phyloP scores from a whole-genome alignment of 2,888 invertebrate species.

The Hyalella azteca region DNA sequence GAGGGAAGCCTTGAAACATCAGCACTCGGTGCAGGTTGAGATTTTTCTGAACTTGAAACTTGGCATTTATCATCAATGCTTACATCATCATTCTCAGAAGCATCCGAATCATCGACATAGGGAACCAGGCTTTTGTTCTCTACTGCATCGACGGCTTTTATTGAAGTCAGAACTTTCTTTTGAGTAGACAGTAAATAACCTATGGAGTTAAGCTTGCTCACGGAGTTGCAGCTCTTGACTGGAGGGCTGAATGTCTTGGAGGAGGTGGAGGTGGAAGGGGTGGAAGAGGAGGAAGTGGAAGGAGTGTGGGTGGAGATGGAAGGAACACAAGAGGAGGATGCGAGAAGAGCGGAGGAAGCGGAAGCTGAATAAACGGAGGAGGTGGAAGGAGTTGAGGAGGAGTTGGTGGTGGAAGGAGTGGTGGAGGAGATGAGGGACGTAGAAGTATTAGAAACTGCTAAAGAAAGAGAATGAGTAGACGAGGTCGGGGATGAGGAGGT shows the following conservation, averaged over 20 bases:
- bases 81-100: constrained; percentile 46
- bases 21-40: too few relatives aligned
- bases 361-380: too few relatives aligned
- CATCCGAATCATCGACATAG: constrained; percentile 55
- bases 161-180: constrained; percentile 22
- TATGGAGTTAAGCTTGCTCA: background rate
- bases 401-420: background rate
- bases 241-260: background rate
- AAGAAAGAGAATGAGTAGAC: too few relatives aligned
- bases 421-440: too few relatives aligned
- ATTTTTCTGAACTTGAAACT: too few relatives aligned
- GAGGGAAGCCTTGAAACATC: too few relatives aligned
- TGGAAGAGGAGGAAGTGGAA: too few relatives aligned
- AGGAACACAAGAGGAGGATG: too few relatives aligned
- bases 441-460: too few relatives aligned
- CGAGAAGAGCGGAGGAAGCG: too few relatives aligned
- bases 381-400: constrained; percentile 29
- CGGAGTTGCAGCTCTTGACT: background rate
- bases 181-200: constrained; percentile 15
- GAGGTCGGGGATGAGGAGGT: background rate
- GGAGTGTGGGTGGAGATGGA: too few relatives aligned
- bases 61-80: too few relatives aligned
- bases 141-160: background rate
- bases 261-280: background rate
- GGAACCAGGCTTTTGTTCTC: constrained; percentile 46